Conservation (phyloP, 1,140 invertebrate genomes). For the Monomorium pharaonis region DNA sequence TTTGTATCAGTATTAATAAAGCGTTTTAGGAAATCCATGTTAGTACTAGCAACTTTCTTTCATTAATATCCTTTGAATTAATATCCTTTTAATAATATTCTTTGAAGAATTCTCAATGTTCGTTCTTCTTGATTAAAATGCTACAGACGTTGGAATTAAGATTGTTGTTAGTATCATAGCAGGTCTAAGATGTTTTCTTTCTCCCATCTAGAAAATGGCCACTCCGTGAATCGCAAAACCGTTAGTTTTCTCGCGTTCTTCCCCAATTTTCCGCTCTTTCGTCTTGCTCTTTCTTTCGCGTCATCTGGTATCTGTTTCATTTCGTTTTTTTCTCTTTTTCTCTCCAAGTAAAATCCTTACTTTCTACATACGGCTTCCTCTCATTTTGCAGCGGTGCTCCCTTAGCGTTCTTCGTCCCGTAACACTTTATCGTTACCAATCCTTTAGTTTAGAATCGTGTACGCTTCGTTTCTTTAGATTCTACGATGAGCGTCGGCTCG, state of each 20-base stretch:
- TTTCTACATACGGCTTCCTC: not conserved
- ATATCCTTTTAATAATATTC: not conserved
- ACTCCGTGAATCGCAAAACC: not conserved
- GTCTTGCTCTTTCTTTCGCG: slow-evolving; percentile 10
- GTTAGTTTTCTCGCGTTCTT: not conserved
- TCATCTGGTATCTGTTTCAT: slow-evolving; percentile 26
- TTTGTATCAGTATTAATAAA: too few relatives aligned
- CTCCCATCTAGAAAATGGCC: not conserved
- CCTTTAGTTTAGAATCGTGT: slow-evolving; percentile 16
- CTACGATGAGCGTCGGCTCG: not conserved
- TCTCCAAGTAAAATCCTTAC: not conserved
- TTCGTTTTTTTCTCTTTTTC: not conserved
- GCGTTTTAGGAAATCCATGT: too few relatives aligned
- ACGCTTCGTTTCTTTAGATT: not conserved
- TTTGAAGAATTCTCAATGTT: not conserved
- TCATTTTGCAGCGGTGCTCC: slow-evolving; percentile 7
- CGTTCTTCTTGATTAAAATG: not conserved
- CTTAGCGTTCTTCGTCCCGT: not conserved
- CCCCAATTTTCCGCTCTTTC: slow-evolving; percentile 3
- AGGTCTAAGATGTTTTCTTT: not conserved
- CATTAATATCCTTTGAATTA: too few relatives aligned
- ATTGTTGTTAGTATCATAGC: not conserved
- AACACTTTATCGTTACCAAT: slow-evolving; percentile 7
- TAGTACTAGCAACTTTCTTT: too few relatives aligned
- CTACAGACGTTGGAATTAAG: not conserved